Evolutionary conservation across 2,797 vertebrate species (phyloP).

Genomic region (Neosilurus hyrtlii): DNA sequence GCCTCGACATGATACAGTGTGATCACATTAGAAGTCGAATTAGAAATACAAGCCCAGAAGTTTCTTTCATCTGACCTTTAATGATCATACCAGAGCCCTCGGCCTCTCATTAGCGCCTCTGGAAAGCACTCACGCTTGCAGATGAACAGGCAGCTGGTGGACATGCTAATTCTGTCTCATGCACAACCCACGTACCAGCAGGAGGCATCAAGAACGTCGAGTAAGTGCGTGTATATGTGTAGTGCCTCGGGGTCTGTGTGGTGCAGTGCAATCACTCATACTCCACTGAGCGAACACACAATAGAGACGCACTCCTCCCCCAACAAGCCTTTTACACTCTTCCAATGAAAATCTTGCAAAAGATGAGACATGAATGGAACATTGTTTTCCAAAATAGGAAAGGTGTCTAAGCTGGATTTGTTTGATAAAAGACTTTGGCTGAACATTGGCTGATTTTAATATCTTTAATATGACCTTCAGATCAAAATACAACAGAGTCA

Average conservation of each 20-base stretch:
- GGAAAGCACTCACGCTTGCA: constrained; percentile 22
- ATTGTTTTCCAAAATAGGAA: constrained; percentile 3
- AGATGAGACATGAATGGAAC: not conserved
- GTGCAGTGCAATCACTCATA: constrained; percentile 22
- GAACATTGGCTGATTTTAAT: not conserved
- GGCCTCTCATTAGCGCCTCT: constrained; percentile 33
- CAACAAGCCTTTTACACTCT: not conserved
- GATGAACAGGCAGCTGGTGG: constrained; percentile 37
- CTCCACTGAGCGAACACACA: constrained; percentile 12
- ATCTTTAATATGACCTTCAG: not conserved
- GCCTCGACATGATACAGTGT: not conserved
- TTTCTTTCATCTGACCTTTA: constrained; percentile 11
- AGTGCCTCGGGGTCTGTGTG: constrained; percentile 24
- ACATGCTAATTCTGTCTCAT: constrained; percentile 36
- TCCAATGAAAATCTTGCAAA: not conserved
- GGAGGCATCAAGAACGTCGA: constrained; percentile 23
- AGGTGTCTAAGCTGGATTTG: not conserved
- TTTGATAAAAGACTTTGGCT: too few relatives aligned
- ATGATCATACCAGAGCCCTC: constrained; percentile 17
- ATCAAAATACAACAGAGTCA: not conserved
- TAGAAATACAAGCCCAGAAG: not conserved
- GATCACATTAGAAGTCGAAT: not conserved
- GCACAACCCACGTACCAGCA: constrained; percentile 27
- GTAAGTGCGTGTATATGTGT: constrained; percentile 18
- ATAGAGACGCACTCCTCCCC: not conserved